Evolutionary conservation across 2,797 vertebrate species (phyloP), one percentile per base, ranked within the genome.

Genomic region (Haliaeetus vocifer): DNA sequence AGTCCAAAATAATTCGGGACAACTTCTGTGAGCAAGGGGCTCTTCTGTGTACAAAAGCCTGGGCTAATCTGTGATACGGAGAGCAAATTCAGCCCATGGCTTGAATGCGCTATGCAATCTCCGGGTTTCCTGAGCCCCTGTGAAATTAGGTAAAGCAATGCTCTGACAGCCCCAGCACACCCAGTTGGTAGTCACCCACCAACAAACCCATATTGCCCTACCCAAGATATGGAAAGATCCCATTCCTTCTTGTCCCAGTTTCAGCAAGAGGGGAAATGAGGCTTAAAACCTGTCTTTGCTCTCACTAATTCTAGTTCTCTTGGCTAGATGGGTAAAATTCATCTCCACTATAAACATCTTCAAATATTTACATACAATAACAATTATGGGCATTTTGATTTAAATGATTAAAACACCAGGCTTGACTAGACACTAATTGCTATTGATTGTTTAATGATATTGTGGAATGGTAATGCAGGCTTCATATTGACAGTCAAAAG

Each of bases 371-470:
- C 96, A 97, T 97, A 96, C 96, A 96, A 92, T 97, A 97, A 96
- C 86, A 96, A 96, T 95, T 95, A 97, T 92, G 96, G 94, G 86
- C 86, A 89, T 97, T 97, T 97, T 97, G 97, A 97, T 97, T 96
- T 91, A 96, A 97, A 96, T 96, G 96, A 97, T 97, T 97, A 97
- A 97, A 97, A 97, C 95, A 97, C 94, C 88, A 95, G 89, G 96
- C 96, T 96, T 96, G 95, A 96, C 96, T 97, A 97, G 96, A 96
- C 96, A 96, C 97, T 97, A 97, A 97, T 97, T 97, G 97, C 96
- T 97, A 97, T 97, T 97, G 97, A 97, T 97, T 96, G 93, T 94
- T 96, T 97, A 97, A 97, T 97, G 96, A 97, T 97, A 97, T 96
- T 95, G 97, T 96, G 91, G 94, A 96, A 96, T 96, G 88, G 92